phyloP scores from a whole-genome alignment of 2,113 vertebrate species.

The Campylomormyrus numenius region DNA sequence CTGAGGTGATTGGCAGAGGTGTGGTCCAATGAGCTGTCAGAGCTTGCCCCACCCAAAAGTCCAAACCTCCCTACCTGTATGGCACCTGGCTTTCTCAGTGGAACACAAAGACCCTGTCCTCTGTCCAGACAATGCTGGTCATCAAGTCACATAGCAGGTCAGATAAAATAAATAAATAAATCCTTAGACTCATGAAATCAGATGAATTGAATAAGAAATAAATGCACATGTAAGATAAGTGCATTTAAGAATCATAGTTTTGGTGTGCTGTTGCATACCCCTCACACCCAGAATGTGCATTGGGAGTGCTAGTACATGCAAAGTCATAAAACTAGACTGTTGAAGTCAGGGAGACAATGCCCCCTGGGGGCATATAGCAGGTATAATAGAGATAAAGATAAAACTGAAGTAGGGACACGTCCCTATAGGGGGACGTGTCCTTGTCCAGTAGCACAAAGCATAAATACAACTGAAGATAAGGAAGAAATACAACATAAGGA shows the following conservation, averaged over 20 bases:
- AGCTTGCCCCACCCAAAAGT: not conserved
- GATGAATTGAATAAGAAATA: constrained; percentile 17
- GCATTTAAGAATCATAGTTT: not conserved
- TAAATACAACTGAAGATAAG: not conserved
- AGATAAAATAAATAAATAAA: constrained; percentile 18
- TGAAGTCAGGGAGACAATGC: not conserved
- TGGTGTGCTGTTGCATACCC: not conserved
- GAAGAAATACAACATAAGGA: not conserved
- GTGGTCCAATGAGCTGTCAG: not conserved
- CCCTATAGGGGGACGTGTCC: not conserved
- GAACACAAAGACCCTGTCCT: not conserved
- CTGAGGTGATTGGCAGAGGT: not conserved
- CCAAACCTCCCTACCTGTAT: not conserved
- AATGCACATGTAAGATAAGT: not conserved
- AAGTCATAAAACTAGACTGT: not conserved
- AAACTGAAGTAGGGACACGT: not conserved
- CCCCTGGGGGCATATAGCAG: not conserved
- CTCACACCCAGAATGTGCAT: not conserved
- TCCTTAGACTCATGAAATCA: not conserved
- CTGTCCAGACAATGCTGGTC: constrained; percentile 25
- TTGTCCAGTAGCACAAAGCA: not conserved
- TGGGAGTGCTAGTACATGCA: not conserved
- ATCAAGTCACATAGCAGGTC: constrained; percentile 28
- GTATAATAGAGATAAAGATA: not conserved
- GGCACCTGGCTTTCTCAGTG: not conserved